phyloP scores from a whole-genome alignment of 2,113 vertebrate genomes.

The human (Homo sapiens) region GRCh38 chr7:142645001-142645500 shows the following conservation, averaged over 20 bases:
- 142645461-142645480: background rate
- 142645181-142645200: background rate
- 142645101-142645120: background rate
- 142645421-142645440: background rate
- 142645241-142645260: background rate
- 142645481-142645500: background rate
- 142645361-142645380: background rate
- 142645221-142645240: background rate
- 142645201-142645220: background rate
- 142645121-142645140: background rate
- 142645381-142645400: background rate
- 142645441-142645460: background rate
- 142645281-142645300: background rate
- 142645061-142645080: background rate
- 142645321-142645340: background rate
- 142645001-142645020: background rate
- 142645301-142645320: background rate
- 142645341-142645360: background rate
- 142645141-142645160: background rate
- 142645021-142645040: background rate
- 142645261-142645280: background rate
- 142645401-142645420: background rate
- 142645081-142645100: background rate
- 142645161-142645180: background rate
- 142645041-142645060: background rate